Base-by-base conservation (phyloP, 2,113 vertebrate species). In the Cebus imitator region DNA sequence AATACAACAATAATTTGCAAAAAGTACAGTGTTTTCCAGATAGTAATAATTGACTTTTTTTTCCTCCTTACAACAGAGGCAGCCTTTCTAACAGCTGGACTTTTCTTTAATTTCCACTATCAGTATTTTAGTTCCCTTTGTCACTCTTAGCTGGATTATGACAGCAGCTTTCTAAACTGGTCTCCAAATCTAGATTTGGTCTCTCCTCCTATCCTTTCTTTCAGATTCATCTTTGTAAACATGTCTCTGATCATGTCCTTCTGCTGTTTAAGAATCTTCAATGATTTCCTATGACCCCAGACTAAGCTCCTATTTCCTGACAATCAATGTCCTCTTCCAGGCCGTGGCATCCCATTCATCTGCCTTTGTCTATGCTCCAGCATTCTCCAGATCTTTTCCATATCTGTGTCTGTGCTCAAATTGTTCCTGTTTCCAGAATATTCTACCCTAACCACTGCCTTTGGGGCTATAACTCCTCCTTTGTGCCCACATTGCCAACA, bases 1-100 rank as follows among this genome's bases (percentile, higher is more conserved):
- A 80, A 70, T 76, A 68, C 2, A 70, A 21, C 20, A 86, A 72
- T 87, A 93, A 96, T 93, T 89, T 91, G 61, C 61, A 73, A 50
- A 90, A 89, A 76, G 43, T 58, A 90, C 75, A 76, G 37, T 52
- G 6, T 76, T 81, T 81, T 16, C 76, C 48, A 64, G 30, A n/a
- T 72, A 37, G 45, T 52, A 91, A 87, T 96, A 90, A 66, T 37
- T 75, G 13, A 7, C 80, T 64, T 68, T n/a, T 58, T 79, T 68
- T 61, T 35, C 37, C 66, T 10, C 57, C 73, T 82, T 52, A 89
- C 75, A 91, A 91, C 25, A 89, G 32, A 3, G 12, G 27, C 30
- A 57, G 27, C 61, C 66, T 92, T 52, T 75, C 16, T 92, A 64
- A 87, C 50, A 78, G 84, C 75, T 85, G 87, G 90, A 76, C 5